These are phyloP conservation scores for Enteromius afrohamiltoni DNA, from an alignment of 2,797 vertebrate genomes.

Conservation along the genomic window DNA sequence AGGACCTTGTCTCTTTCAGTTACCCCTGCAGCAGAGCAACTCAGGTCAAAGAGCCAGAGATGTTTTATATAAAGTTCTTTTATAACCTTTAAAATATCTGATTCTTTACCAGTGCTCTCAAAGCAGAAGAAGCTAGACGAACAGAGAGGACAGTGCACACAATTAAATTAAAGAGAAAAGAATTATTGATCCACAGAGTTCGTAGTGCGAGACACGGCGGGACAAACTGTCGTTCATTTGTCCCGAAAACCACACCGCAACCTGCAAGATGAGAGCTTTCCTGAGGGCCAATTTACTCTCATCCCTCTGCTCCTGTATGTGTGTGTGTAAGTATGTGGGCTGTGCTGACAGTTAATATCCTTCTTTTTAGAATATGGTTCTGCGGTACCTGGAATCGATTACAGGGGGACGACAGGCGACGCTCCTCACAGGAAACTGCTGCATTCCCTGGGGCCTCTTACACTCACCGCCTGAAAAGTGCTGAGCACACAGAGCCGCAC, in stretches of 20 bases:
- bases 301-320: slow-evolving; percentile 16
- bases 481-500: slow-evolving; percentile 14
- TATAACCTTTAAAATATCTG: slow-evolving; percentile 45
- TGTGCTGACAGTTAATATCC: slow-evolving; percentile 54
- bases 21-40: neutral
- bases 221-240: slow-evolving; percentile 42
- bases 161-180: slow-evolving; percentile 45
- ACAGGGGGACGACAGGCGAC: slow-evolving; percentile 53
- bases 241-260: slow-evolving; percentile 35
- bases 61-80: slow-evolving; percentile 15
- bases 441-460: slow-evolving; percentile 57
- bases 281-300: slow-evolving; percentile 60
- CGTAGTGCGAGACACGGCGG: neutral
- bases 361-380: slow-evolving; percentile 58
- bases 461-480: neutral
- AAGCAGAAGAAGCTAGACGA: slow-evolving; percentile 4
- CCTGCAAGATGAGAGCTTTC: slow-evolving; percentile 30
- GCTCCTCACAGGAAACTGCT: slow-evolving; percentile 58
- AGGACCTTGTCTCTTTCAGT: neutral
- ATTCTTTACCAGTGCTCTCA: slow-evolving; percentile 18
- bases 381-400: slow-evolving; percentile 64
- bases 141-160: slow-evolving; percentile 12
- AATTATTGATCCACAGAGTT: slow-evolving; percentile 41
- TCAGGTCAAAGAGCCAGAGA: neutral
- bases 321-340: slow-evolving; percentile 26